Evolutionary conservation across 2,113 vertebrate genomes (phyloP), one percentile per base, ranked within the genome.

Genomic region (Mixornis gularis): DNA sequence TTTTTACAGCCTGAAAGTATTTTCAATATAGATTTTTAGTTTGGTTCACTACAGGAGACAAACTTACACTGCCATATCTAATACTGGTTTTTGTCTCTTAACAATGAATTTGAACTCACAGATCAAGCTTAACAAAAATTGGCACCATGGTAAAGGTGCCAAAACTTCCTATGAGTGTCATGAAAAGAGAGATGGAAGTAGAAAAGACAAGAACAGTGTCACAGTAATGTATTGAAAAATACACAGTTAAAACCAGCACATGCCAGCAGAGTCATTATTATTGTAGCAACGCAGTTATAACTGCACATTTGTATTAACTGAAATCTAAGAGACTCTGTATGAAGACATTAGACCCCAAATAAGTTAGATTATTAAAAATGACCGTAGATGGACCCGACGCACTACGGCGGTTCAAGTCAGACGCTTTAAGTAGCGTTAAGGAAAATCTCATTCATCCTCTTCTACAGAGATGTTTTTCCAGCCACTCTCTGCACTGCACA

Each of bases 321-420:
- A 58, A 78, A 55, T 38, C 51, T 46, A 53, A 73, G 38, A 41
- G 32, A 51, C 11, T 48, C 16, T 36, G 27, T 53, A 40, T 32
- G 46, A 91, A 49, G 9, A 72, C 32, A 65, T 52, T 19, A 62
- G 48, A 56, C 7, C 3, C 18, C 13, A 51, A 18, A 14, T 26
- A 70, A 85, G 46, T 32, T 7, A 44, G 20, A 44, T 13, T 27
- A 24, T 55, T 68, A 24, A 51, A 73, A 87, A 76, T n/a, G 3
- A 59, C 10, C 0, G 0, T 12, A 25, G 44, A 10, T 14, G 40
- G 41, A 70, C 13, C 30, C 6, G 3, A 52, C 1, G 5, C 5
- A 30, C 25, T 11, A 30, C 10, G 49, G 26, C 25, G 56, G 25
- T 29, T 73, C 27, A 32, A 59, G 29, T 20, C 32, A 26, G 43